These are phyloP conservation scores for Acanthis flammea DNA, from an alignment of 2,797 vertebrate genomes.

Conservation along the genomic window DNA sequence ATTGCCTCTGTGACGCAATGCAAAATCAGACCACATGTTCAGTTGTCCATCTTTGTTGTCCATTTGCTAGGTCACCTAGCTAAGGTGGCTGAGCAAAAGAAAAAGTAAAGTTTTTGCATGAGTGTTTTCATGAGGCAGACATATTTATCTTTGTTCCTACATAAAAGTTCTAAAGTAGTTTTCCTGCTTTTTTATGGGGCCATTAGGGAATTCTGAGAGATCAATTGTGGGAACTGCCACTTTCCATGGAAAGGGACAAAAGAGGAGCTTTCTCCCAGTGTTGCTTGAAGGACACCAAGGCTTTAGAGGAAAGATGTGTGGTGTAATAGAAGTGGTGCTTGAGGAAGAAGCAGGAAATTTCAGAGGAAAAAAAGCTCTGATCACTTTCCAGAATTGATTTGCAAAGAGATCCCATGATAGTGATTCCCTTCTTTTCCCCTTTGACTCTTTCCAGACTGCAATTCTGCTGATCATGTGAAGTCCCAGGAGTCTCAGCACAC, in stretches of 20 bases:
- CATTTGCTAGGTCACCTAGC: not conserved
- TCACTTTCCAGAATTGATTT: not conserved
- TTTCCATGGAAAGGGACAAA: not conserved
- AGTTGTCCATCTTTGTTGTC: not conserved
- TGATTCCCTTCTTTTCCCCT: not conserved
- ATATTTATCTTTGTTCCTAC: not conserved
- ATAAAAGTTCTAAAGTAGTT: not conserved
- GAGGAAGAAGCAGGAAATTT: not conserved
- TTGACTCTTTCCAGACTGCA: conserved; percentile 83
- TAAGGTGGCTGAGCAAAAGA: not conserved
- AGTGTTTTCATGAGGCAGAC: not conserved
- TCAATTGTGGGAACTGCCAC: not conserved
- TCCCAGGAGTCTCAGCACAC: conserved; percentile 88
- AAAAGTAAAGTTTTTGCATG: not conserved
- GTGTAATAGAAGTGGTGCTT: not conserved
- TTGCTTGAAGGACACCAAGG: not conserved
- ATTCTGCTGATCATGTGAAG: conserved; percentile 91
- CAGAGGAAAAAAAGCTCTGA: not conserved
- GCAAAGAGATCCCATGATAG: not conserved
- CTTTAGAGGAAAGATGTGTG: not conserved
- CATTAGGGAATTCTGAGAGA: not conserved
- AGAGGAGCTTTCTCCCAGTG: not conserved
- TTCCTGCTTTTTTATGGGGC: not conserved
- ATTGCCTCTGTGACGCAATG: not conserved
- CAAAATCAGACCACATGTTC: not conserved